Evolutionary conservation across 1,140 invertebrate species (phyloP).

Genomic region (Sipha flava): DNA sequence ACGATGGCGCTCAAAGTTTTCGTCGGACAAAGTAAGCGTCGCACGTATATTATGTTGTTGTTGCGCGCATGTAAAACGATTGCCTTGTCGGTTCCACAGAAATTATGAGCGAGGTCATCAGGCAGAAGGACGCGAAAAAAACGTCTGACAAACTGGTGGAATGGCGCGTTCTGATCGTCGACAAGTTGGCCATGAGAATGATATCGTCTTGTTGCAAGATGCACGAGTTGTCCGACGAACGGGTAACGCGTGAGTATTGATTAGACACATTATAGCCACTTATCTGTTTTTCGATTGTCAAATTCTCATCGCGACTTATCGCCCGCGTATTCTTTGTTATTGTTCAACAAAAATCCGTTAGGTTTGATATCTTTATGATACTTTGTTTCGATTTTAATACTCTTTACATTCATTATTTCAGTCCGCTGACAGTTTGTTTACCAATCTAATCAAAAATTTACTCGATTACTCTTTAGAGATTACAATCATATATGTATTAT

Average conservation of each 20-base stretch:
- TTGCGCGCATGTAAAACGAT: neutral
- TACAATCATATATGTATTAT: too few relatives aligned
- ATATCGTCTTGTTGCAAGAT: slow-evolving; percentile 98
- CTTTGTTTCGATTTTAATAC: too few relatives aligned
- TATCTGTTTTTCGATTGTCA: too few relatives aligned
- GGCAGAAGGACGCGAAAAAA: slow-evolving; percentile 65
- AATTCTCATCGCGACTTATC: too few relatives aligned
- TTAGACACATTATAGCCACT: neutral
- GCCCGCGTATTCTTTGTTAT: neutral
- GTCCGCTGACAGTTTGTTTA: too few relatives aligned
- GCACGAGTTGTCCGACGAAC: slow-evolving; percentile 97
- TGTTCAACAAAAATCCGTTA: neutral
- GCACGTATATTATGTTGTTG: neutral
- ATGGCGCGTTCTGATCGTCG: slow-evolving; percentile 96
- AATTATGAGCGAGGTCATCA: slow-evolving; percentile 97
- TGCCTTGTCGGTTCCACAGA: slow-evolving; percentile 56
- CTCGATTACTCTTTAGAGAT: too few relatives aligned
- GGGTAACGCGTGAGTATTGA: slow-evolving; percentile 77
- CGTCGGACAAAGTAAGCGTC: neutral
- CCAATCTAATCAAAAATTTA: too few relatives aligned
- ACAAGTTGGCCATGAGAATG: slow-evolving; percentile 96
- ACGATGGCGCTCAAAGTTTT: slow-evolving; percentile 1
- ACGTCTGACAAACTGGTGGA: slow-evolving; percentile 66
- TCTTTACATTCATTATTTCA: too few relatives aligned
- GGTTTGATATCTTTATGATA: too few relatives aligned